phyloP scores from a whole-genome alignment of 1,140 invertebrate genomes.

The Bombus vancouverensis region DNA sequence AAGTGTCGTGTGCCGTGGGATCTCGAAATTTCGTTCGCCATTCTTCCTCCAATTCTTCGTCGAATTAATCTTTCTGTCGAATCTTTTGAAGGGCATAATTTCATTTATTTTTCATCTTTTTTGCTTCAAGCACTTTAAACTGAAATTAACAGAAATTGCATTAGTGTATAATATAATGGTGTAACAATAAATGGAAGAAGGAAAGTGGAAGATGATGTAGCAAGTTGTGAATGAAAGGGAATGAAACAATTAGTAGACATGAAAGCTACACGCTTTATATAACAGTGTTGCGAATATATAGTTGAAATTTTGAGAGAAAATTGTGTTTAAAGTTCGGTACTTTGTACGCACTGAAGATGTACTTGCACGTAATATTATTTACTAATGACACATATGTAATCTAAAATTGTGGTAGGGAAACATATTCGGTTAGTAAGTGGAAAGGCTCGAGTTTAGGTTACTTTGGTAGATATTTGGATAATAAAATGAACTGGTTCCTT shows the following conservation, averaged over 20 bases:
- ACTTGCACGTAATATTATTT: background rate
- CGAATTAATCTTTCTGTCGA: background rate
- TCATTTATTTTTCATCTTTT: background rate
- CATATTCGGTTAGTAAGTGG: background rate
- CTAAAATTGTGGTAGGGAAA: background rate
- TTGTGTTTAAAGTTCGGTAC: background rate
- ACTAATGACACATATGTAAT: background rate
- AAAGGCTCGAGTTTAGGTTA: background rate
- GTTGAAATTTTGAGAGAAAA: constrained; percentile 1
- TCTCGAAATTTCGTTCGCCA: background rate
- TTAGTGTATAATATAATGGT: too few species aligned
- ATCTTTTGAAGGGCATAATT: background rate
- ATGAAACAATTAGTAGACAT: background rate
- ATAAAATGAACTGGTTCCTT: background rate
- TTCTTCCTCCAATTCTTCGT: background rate
- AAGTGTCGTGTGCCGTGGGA: background rate
- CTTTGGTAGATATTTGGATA: background rate
- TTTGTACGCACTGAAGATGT: background rate
- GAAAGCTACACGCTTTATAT: background rate
- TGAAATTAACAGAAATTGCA: too few species aligned
- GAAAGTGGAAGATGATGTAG: background rate
- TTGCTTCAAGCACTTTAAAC: background rate
- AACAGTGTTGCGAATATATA: too few species aligned
- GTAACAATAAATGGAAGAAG: too few species aligned
- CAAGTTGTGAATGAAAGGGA: background rate